These are phyloP conservation scores for Drosophila watanabei DNA, from an alignment of 1,140 invertebrate genomes.

Conservation along the genomic window DNA sequence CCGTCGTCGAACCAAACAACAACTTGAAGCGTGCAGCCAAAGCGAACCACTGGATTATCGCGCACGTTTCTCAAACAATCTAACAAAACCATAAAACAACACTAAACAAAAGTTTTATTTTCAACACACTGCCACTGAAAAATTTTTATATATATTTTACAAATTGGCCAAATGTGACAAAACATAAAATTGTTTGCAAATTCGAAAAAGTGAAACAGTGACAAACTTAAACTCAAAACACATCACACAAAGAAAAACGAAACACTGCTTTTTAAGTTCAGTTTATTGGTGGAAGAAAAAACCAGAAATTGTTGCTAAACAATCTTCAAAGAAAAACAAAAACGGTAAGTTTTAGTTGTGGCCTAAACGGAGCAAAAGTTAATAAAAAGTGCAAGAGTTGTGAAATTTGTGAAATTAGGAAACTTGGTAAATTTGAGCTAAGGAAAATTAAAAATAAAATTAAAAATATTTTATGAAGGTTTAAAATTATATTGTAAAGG, in stretches of 20 bases:
- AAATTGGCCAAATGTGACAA: conserved; percentile 59
- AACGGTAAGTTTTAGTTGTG: conserved; percentile 42
- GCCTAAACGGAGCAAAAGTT: conserved; percentile 12
- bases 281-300: conserved; percentile 14
- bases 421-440: not conserved
- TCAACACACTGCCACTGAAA: conserved; percentile 29
- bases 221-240: conserved; percentile 17
- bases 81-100: conserved; percentile 27
- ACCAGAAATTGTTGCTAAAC: conserved; percentile 39
- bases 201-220: conserved; percentile 45
- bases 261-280: conserved; percentile 35
- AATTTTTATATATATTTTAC: conserved; percentile 21
- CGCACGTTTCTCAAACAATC: conserved; percentile 74
- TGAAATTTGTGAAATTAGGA: not conserved
- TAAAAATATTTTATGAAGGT: not conserved
- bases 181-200: conserved; percentile 50
- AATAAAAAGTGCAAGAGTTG: not conserved
- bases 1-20: conserved; percentile 51
- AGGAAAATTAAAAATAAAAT: conserved; percentile 3
- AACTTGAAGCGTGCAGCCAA: conserved; percentile 83
- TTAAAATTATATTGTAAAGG: not conserved
- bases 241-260: conserved; percentile 33
- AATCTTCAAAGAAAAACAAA: conserved; percentile 31
- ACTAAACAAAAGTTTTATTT: conserved; percentile 46
- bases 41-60: conserved; percentile 85